Conservation (phyloP, 2,888 invertebrate genomes). For the Drosophila diplacantha region DNA sequence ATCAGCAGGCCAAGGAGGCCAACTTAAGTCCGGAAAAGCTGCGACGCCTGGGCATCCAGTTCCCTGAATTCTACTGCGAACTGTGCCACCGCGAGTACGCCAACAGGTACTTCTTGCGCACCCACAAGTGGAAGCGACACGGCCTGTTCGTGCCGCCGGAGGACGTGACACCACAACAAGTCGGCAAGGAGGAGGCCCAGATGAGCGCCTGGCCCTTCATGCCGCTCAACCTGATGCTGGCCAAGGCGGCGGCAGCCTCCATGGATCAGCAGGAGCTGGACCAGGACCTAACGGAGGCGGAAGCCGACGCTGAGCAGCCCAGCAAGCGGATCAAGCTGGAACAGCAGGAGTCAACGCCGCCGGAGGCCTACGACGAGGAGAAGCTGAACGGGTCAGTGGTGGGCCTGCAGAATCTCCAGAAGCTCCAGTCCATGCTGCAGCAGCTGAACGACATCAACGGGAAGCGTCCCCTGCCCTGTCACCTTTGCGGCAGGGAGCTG, state of each 20-base stretch:
- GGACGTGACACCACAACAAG: slow-evolving; percentile 79
- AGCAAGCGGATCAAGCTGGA: slow-evolving; percentile 73
- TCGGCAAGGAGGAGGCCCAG: slow-evolving; percentile 52
- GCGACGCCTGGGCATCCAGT: slow-evolving; percentile 87
- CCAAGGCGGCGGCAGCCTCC: slow-evolving; percentile 57
- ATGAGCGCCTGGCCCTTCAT: slow-evolving; percentile 76
- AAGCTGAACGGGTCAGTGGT: slow-evolving; percentile 78
- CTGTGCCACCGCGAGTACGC: slow-evolving; percentile 95
- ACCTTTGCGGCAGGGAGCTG: slow-evolving; percentile 84
- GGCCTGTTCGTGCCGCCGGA: slow-evolving; percentile 85
- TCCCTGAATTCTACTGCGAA: slow-evolving; percentile 95
- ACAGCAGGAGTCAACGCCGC: slow-evolving; percentile 47
- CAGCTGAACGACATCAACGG: slow-evolving; percentile 90
- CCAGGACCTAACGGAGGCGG: slow-evolving; percentile 26
- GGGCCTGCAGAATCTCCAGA: slow-evolving; percentile 89
- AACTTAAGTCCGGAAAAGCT: slow-evolving; percentile 86
- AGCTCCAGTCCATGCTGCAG: slow-evolving; percentile 93
- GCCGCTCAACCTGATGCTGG: slow-evolving; percentile 87
- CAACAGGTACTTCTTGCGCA: slow-evolving; percentile 93
- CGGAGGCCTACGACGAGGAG: slow-evolving; percentile 50
- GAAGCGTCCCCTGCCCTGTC: slow-evolving; percentile 81
- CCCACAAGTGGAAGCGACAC: slow-evolving; percentile 95
- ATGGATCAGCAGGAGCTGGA: slow-evolving; percentile 49
- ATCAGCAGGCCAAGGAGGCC: slow-evolving; percentile 83
- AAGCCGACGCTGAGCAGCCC: slow-evolving; percentile 40